Conservation (phyloP, 2,113 vertebrate genomes). For the Phyllopteryx taeniolatus region DNA sequence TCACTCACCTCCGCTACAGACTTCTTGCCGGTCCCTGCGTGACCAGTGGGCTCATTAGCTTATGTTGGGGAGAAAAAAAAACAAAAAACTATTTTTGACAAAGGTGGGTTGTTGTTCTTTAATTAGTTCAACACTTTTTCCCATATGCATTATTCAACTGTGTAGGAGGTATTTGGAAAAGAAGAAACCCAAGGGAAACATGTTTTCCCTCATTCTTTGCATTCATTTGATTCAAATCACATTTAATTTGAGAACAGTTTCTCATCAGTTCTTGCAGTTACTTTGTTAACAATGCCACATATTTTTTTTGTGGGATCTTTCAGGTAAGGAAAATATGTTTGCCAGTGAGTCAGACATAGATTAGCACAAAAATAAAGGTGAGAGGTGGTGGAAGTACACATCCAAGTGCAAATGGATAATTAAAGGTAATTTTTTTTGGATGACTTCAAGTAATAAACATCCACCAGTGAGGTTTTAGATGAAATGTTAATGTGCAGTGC, state of each 20-base stretch:
- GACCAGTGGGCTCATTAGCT: slow-evolving; percentile 49
- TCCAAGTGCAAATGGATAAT: slow-evolving; percentile 42
- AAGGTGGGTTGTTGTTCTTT: slow-evolving; percentile 55
- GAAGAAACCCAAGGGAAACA: slow-evolving; percentile 35
- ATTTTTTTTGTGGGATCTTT: not conserved
- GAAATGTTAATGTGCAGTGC: slow-evolving; percentile 31
- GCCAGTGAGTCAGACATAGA: slow-evolving; percentile 6
- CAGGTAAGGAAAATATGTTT: slow-evolving; percentile 22
- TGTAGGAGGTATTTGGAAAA: slow-evolving; percentile 65
- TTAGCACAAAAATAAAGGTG: slow-evolving; percentile 13
- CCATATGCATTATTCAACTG: slow-evolving; percentile 70
- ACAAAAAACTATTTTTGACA: slow-evolving; percentile 42
- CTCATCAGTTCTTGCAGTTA: slow-evolving; percentile 6
- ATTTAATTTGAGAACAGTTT: not conserved
- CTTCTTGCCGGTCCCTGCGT: slow-evolving; percentile 24
- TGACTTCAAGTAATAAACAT: slow-evolving; percentile 40
- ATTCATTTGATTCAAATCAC: too few relatives aligned
- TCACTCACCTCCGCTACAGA: slow-evolving; percentile 28
- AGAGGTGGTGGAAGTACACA: slow-evolving; percentile 23
- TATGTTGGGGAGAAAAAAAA: slow-evolving; percentile 23
- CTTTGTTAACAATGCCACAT: not conserved
- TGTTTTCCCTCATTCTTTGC: too few relatives aligned
- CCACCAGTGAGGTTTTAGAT: slow-evolving; percentile 38
- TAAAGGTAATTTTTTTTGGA: slow-evolving; percentile 49
- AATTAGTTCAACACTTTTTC: slow-evolving; percentile 70